Conservation (phyloP, 2,797 vertebrate species). For the Crenuchus spilurus region DNA sequence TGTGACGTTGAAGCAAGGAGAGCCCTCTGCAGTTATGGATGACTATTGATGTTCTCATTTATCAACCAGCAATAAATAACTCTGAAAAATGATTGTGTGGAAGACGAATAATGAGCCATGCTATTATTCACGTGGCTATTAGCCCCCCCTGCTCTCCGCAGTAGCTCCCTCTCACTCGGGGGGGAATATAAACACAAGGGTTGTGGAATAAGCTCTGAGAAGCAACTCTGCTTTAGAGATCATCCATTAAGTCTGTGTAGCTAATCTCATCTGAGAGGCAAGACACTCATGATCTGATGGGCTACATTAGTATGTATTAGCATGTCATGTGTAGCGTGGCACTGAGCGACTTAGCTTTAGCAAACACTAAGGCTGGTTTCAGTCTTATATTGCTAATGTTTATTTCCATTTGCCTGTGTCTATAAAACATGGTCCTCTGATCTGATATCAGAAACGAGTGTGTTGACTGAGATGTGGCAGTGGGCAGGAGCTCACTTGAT, state of each 20-base stretch:
- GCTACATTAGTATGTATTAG: neutral
- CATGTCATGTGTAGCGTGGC: neutral
- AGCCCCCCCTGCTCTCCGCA: neutral
- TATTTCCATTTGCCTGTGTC: neutral
- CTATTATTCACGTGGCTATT: slow-evolving; percentile 29
- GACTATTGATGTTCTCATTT: slow-evolving; percentile 75
- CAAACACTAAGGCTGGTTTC: neutral
- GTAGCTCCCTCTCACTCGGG: slow-evolving; percentile 12
- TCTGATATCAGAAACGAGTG: neutral
- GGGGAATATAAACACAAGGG: slow-evolving; percentile 9
- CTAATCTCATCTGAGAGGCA: neutral
- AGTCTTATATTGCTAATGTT: neutral
- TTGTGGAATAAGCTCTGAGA: neutral
- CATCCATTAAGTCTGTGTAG: slow-evolving; percentile 14
- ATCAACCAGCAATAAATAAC: slow-evolving; percentile 45
- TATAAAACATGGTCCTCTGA: neutral
- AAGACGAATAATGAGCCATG: neutral
- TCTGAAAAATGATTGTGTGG: slow-evolving; percentile 23
- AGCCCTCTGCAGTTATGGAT: slow-evolving; percentile 62
- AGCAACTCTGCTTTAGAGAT: neutral
- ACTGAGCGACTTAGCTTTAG: neutral
- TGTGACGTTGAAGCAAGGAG: neutral
- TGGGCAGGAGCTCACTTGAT: neutral
- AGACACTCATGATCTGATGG: neutral
- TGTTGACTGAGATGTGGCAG: too few relatives aligned